A percentile compares a stretch with the other conserved stretches of the same genome.
Evolutionary conservation across 2,888 invertebrate genomes (phyloP).

Genomic region (Tetranychus piercei): DNA sequence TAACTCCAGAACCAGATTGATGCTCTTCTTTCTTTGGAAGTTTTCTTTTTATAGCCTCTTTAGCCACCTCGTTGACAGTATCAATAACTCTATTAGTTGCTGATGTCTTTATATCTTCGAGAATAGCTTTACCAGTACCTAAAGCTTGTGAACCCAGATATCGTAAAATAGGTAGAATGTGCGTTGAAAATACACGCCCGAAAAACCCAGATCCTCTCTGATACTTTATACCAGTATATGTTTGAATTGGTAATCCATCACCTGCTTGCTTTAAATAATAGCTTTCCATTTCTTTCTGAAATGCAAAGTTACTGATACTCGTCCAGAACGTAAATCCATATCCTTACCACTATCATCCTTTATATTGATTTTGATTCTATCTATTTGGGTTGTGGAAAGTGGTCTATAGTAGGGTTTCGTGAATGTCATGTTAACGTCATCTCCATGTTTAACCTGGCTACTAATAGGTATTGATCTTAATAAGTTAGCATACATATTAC

Average conservation of each 20-base stretch:
- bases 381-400: no score
- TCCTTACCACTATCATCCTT: no score
- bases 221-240: slow-evolving; percentile 8
- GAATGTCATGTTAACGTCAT: neutral
- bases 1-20: neutral
- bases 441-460: neutral
- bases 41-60: no score
- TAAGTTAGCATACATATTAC: neutral
- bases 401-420: neutral
- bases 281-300: no score
- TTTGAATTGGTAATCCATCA: neutral
- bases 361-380: no score
- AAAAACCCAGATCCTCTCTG: slow-evolving; percentile 16
- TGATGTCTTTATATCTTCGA: no score
- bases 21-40: no score
- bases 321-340: no score
- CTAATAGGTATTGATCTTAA: slow-evolving; percentile 5
- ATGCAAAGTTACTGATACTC: no score
- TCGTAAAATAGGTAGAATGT: neutral
- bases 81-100: no score
- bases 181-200: no score
- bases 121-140: neutral
- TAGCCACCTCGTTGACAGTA: no score
- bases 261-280: slow-evolving; percentile 14
- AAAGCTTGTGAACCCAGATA: neutral